Conservation (phyloP, 2,113 vertebrate genomes). For the Chinchilla lanigera region DNA sequence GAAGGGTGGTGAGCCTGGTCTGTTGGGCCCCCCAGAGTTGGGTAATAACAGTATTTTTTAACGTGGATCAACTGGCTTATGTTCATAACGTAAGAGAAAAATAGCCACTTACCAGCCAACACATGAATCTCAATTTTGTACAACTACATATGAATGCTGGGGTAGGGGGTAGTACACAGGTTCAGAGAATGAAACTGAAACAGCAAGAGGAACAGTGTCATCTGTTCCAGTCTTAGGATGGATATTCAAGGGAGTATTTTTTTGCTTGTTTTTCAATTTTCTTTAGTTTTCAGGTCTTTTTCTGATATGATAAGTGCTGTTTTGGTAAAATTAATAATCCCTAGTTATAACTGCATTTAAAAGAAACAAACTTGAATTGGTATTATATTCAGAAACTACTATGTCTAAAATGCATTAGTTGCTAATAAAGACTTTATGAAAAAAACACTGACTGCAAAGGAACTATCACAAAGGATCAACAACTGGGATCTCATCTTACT, state of each 20-base stretch:
- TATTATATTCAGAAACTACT: neutral
- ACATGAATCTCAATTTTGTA: neutral
- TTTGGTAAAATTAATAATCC: neutral
- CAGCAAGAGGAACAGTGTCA: neutral
- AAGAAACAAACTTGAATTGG: slow-evolving; percentile 6
- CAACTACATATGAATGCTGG: neutral
- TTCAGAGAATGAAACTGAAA: neutral
- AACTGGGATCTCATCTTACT: no score
- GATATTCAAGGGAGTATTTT: neutral
- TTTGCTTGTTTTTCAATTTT: neutral
- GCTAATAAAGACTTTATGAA: no score
- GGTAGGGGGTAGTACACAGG: fast-evolving
- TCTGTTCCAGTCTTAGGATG: neutral
- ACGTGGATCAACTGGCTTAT: neutral
- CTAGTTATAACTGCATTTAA: slow-evolving; percentile 3
- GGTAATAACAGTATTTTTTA: neutral
- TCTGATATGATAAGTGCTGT: slow-evolving; percentile 34
- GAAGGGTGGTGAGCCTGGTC: neutral
- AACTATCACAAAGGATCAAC: no score
- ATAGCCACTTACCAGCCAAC: neutral
- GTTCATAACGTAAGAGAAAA: neutral
- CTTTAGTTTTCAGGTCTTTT: slow-evolving; percentile 11
- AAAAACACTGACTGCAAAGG: no score
- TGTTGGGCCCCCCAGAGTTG: neutral
- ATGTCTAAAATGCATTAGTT: neutral